A percentile compares a stretch with the other conserved stretches of the same genome.
Evolutionary conservation across 2,113 vertebrate genomes (phyloP).

Genomic region (Indri indri): DNA sequence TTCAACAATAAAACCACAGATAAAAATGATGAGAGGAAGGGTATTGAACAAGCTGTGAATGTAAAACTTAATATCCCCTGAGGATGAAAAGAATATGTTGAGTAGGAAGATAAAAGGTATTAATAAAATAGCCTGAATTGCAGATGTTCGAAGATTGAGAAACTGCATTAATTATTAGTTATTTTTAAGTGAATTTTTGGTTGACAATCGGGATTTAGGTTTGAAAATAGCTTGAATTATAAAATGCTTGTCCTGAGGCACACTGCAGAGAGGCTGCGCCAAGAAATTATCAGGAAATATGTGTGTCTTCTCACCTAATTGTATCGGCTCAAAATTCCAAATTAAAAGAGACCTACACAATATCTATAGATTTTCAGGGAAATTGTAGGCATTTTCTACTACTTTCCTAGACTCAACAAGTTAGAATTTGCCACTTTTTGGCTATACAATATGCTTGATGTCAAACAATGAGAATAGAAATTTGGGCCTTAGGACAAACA

Average conservation of each 20-base stretch:
- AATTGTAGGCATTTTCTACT: not conserved
- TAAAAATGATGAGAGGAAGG: constrained; percentile 61
- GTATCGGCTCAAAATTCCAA: constrained; percentile 5
- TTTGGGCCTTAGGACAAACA: not conserved
- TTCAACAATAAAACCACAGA: constrained; percentile 61
- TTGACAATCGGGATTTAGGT: not conserved
- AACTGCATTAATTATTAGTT: not conserved
- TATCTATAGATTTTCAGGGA: not conserved
- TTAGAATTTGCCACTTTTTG: not conserved
- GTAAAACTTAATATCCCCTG: not conserved
- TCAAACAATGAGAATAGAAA: not conserved
- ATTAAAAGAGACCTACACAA: not conserved
- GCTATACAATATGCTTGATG: not conserved
- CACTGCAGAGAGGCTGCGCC: not conserved
- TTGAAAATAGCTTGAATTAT: not conserved
- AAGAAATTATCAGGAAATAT: not conserved
- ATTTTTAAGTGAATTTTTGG: not conserved
- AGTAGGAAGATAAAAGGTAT: not conserved
- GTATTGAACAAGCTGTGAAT: constrained; percentile 53
- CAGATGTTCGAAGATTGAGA: constrained; percentile 8
- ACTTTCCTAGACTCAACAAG: not conserved
- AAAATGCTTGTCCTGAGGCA: not conserved
- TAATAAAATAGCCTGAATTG: not conserved
- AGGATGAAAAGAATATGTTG: not conserved
- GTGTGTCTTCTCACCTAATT: not conserved